These are phyloP conservation scores for Peromyscus polionotus DNA, from an alignment of 2,113 vertebrate species.

Conservation along the genomic window DNA sequence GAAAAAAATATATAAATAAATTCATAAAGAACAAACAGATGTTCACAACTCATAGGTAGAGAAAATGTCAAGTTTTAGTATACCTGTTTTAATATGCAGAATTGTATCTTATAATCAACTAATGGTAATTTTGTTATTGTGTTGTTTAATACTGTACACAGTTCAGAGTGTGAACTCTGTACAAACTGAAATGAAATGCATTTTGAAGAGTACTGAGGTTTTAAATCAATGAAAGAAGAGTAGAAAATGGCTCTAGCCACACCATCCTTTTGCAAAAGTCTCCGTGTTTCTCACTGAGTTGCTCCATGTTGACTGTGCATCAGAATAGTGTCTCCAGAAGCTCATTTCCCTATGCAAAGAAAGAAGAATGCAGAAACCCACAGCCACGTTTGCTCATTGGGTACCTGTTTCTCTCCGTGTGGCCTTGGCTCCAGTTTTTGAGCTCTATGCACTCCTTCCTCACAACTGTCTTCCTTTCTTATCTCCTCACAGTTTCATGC, in stretches of 20 bases:
- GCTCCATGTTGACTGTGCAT: background rate
- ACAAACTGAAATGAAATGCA: background rate
- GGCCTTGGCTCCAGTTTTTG: background rate
- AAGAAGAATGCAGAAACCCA: background rate
- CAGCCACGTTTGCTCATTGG: background rate
- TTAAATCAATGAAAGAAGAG: background rate
- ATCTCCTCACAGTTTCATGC: background rate
- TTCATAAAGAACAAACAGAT: background rate
- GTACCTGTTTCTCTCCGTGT: background rate
- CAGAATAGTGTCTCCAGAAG: background rate
- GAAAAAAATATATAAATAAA: background rate
- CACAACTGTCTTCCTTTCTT: background rate
- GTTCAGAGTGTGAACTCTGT: slow-evolving; percentile 23
- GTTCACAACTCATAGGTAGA: background rate
- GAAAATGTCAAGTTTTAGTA: background rate
- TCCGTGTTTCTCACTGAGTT: background rate
- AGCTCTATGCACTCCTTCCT: background rate
- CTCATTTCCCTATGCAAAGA: background rate
- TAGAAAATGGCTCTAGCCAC: background rate
- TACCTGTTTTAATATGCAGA: background rate
- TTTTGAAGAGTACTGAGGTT: background rate
- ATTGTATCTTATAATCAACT: slow-evolving; percentile 10
- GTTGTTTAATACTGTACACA: background rate
- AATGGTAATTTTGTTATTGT: background rate
- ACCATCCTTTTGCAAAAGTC: background rate